Base-by-base conservation (phyloP, 2,113 vertebrate species). In the Apodemus speciosus region DNA sequence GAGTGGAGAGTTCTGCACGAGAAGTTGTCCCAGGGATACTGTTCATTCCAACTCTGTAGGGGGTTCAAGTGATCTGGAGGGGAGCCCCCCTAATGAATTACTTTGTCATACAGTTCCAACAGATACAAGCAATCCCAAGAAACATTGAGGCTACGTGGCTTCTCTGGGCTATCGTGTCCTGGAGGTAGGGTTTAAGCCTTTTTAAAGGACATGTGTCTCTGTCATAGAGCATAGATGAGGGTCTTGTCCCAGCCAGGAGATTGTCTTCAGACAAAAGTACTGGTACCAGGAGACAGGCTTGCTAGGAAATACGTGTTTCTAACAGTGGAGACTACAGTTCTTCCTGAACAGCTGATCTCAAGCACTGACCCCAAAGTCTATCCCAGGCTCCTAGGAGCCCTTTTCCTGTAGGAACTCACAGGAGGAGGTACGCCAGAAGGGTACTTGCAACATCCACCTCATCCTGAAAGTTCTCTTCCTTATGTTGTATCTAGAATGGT, bases 401-500 rank as follows among this genome's bases (percentile, higher is more conserved):
- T 53, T 23, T n/a, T 21, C 38, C 0, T 49, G 51, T 14, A 76
- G 53, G 40, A 11, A 18, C 66, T n/a, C n/a, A 3, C 3, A 1
- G 3, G 49, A 40, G 3, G 35, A 53, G 64, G 76, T 43, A 11
- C 0, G 0, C 9, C 0, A 4, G 10, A 0, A 32, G n/a, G 60
- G 10, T 30, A 0, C 30, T 21, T 23, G 0, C 1, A 2, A 35
- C 6, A 9, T 14, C 25, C 40, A 43, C 11, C 1, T 30, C 66
- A 10, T 2, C 16, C 1, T 20, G 7, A 30, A 1, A 43, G 18
- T 16, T 62, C 40, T 51, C 6, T 4, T 58, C 20, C 23, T 35
- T 0, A 4, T 0, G 15, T 0, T 4, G 10, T 20, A 4, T 11
- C 43, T 58, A 9, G 4, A 7, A 9, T 1, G 23, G 9, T 9